Conservation (phyloP, 53 echinoderm and acorn worm genomes). For the Temnopleurus reevesii region DNA sequence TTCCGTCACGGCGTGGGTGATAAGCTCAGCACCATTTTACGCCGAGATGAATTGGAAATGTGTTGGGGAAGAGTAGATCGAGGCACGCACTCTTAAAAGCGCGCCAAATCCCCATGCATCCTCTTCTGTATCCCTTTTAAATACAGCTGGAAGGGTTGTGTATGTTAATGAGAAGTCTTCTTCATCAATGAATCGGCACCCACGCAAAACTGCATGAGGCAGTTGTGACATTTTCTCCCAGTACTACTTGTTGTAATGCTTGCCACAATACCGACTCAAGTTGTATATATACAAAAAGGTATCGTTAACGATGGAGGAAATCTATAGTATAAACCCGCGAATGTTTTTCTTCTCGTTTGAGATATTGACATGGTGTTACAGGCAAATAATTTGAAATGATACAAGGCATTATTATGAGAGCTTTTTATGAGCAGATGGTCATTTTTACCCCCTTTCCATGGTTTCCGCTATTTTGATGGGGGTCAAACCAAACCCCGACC, state of each 20-base stretch:
- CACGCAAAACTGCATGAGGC: slow-evolving; percentile 8
- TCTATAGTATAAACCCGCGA: background rate
- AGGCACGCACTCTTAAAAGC: slow-evolving; percentile 38
- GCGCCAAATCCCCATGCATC: slow-evolving; percentile 40
- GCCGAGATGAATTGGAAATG: slow-evolving; percentile 30
- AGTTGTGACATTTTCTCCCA: background rate
- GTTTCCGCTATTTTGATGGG: background rate
- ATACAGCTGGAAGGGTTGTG: slow-evolving; percentile 50
- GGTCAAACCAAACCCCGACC: slow-evolving; percentile 35
- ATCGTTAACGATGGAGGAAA: background rate
- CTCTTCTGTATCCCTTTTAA: slow-evolving; percentile 42
- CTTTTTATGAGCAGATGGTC: slow-evolving; percentile 34
- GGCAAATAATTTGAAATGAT: background rate
- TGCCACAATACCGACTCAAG: background rate
- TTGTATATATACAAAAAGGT: background rate
- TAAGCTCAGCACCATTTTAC: slow-evolving; percentile 45
- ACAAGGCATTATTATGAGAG: background rate
- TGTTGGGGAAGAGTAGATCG: slow-evolving; percentile 32
- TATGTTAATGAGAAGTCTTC: slow-evolving; percentile 34
- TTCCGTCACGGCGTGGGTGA: slow-evolving; percentile 14
- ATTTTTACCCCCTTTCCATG: background rate
- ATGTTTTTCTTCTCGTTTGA: background rate
- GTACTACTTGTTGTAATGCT: background rate
- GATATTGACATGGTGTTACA: background rate
- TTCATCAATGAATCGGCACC: slow-evolving; percentile 50